Evolutionary conservation across 30 jellyfish, hydroid and myxozoan species (phyloP).

Genomic region (Hydractinia echinata): DNA sequence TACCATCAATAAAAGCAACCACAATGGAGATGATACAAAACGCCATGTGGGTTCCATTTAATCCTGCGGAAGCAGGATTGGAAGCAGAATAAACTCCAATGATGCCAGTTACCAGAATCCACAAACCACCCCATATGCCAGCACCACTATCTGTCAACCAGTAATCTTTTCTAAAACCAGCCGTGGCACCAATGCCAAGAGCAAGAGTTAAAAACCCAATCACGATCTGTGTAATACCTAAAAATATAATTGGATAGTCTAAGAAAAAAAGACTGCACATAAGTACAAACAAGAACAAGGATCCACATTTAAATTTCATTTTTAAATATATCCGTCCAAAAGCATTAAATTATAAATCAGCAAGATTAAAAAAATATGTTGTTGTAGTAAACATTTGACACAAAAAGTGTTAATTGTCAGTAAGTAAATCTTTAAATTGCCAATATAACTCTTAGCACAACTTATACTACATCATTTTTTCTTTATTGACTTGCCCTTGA

Average conservation of each 20-base stretch:
- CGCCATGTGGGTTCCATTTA: conserved; percentile 24
- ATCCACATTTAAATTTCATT: no score
- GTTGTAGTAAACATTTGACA: no score
- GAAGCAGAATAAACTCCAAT: neutral
- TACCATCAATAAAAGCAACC: conserved; percentile 13
- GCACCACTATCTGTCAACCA: conserved; percentile 17
- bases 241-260: neutral
- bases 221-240: conserved; percentile 22
- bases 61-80: neutral
- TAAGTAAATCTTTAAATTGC: no score
- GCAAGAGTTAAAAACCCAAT: neutral
- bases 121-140: conserved; percentile 31
- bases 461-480: no score
- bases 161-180: neutral
- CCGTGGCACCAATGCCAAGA: conserved; percentile 2
- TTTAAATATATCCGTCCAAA: no score
- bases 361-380: no score
- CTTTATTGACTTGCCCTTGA: no score
- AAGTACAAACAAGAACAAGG: no score
- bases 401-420: no score
- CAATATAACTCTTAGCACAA: no score
- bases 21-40: conserved; percentile 8
- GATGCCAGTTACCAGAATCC: conserved; percentile 12
- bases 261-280: no score
- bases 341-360: no score